Evolutionary conservation across 2,797 vertebrate species (phyloP), one percentile per base, ranked within the genome.

Genomic region (Macropus fuliginosus): DNA sequence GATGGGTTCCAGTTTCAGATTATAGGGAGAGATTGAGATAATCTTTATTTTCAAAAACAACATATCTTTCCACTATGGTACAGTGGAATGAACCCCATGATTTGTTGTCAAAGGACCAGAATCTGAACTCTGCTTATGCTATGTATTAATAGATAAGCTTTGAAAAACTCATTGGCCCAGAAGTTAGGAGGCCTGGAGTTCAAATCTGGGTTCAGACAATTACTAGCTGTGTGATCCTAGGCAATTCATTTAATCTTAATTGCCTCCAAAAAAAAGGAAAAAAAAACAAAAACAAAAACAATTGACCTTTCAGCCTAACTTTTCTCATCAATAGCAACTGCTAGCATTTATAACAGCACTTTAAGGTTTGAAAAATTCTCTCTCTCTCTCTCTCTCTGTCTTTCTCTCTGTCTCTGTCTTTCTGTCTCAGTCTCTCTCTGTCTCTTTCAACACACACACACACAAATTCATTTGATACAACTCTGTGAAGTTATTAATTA

Each of bases 211-310:
- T 29, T 62, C 5, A 31, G 57, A 59, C 2, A 59, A 0, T 29
- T 59, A 59, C 8, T 29, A 59, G 29, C 5, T 59, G 29, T 59
- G 28, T 31, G 2, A 59, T 28, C 57, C 28, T 11, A 11, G 29
- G 11, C 56, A 31, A 29, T 27, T 31, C 29, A 59, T 10, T 62
- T 62, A 62, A 62, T 3, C 29, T 3, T 12, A 62, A 34, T 62
- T 31, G 29, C 12, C 3, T 13, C 29, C 28, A 31, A 62, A 31
- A 62, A 5, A 24, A 24, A 21, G 8, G 31, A 12, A 31, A 31
- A 10, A 13, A 13, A 31, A 12, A 29, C 0, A 29, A 13, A 31
- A 12, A 29, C 0, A 29, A 28, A 34, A 62, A 34, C 0, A 16
- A 66, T 34, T n/a, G 14, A 66, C 4, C 62, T 66, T 14, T 66